A percentile compares a stretch with the other conserved stretches of the same genome.
These are phyloP conservation scores for Strigamia crassipes DNA, from an alignment of 2,888 invertebrate genomes.

Conservation along the genomic window DNA sequence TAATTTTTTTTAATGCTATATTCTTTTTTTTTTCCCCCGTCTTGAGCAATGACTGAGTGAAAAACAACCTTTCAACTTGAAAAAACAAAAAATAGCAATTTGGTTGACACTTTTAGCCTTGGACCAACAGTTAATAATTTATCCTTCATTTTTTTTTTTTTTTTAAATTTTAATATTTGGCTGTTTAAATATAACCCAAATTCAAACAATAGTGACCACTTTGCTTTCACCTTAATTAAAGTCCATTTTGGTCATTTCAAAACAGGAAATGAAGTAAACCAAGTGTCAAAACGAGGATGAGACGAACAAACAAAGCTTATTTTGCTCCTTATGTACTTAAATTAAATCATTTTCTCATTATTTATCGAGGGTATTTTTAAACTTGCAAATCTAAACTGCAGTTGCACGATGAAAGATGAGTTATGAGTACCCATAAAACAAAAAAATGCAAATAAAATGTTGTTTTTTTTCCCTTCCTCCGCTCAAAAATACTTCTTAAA, in stretches of 20 bases:
- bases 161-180: background rate
- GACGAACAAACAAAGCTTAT: no score
- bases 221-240: constrained; percentile 16
- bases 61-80: constrained; percentile 22
- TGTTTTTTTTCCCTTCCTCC: no score
- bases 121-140: constrained; percentile 30
- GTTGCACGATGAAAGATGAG: background rate
- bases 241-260: background rate
- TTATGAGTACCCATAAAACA: background rate
- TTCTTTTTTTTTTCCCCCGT: background rate
- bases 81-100: background rate
- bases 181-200: background rate
- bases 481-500: background rate
- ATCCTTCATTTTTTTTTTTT: background rate
- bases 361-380: background rate
- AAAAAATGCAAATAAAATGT: constrained; percentile 6
- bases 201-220: constrained; percentile 8
- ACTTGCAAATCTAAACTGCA: background rate
- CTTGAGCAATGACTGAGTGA: constrained; percentile 19
- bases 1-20: background rate
- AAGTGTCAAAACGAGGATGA: background rate
- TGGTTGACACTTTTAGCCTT: constrained; percentile 38
- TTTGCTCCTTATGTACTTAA: background rate
- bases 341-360: background rate
- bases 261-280: background rate